Conservation (phyloP, 1,140 invertebrate species). For the Mya arenaria region DNA sequence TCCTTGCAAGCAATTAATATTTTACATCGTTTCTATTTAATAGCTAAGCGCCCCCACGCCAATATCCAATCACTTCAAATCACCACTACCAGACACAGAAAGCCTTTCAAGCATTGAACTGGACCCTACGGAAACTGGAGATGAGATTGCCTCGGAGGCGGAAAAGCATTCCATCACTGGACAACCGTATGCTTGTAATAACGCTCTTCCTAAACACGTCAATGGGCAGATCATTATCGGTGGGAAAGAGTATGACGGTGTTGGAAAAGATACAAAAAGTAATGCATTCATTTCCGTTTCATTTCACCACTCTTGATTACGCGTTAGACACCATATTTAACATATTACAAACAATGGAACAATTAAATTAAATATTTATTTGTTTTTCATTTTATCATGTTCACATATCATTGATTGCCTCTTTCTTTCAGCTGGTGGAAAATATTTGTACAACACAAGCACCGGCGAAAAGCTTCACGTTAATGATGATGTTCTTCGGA, state of each 20-base stretch:
- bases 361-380: too few species aligned
- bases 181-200: background rate
- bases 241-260: conserved; percentile 37
- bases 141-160: background rate
- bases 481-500: conserved; percentile 33
- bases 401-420: too few species aligned
- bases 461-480: conserved; percentile 47
- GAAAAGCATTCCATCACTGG: background rate
- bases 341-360: too few species aligned
- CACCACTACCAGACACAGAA: conserved; percentile 2
- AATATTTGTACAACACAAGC: conserved; percentile 46
- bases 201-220: background rate
- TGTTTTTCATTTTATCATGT: too few species aligned
- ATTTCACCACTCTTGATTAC: too few species aligned
- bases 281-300: background rate
- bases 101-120: conserved; percentile 33
- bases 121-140: background rate
- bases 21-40: too few species aligned
- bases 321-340: too few species aligned
- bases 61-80: background rate
- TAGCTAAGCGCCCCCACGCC: too few species aligned
- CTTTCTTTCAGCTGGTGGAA: conserved; percentile 36
- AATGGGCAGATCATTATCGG: conserved; percentile 32
- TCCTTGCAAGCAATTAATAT: too few species aligned
- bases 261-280: conserved; percentile 40